Base-by-base conservation (phyloP, 2,113 vertebrate genomes). In the Rhea pennata region DNA sequence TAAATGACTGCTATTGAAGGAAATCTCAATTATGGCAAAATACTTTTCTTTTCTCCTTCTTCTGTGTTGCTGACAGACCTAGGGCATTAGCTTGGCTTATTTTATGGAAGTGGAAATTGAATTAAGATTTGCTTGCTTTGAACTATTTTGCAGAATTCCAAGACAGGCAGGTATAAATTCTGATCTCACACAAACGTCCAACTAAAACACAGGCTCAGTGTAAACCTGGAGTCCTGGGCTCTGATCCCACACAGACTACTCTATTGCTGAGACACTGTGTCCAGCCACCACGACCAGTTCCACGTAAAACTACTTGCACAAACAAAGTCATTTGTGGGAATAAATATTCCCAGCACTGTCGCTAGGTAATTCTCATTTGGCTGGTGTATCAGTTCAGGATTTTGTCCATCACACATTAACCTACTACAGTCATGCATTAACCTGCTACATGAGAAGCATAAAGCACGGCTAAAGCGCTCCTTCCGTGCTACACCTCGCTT, bases 151-250 rank as follows among this genome's bases (percentile, higher is more conserved):
- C 2, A 42, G 27, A 16, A n/a, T 80, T 93, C 77, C 0, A 10
- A 36, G 81, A 23, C 1, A 3, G 54, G 50, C 44, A 46, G 23
- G 62, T 78, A 42, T 20, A 51, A 5, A 36, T 31, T 46, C 10
- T 1, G 1, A 17, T 10, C 1, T 1, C 64, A 56, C 24, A 50
- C 5, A 51, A 54, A 79, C 13, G 46, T 13, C 6, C 0, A 73
- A 33, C 42, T 75, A 39, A 83, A 71, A 54, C 42, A 15, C 16
- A 10, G 13, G 33, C 17, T 14, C 20, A 24, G 83, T 6, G 24
- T 42, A 31, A 87, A 78, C 33, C 12, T 40, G 88, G 36, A 64
- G 22, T 64, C 64, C 33, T 64, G 2, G 6, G 73, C 2, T 40
- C 56, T 88, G 20, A 77, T 26, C 72, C 59, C 66, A 69, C 66